Percentiles rank a stretch among this genome's conserved stretches.
Conservation (phyloP, 2,888 invertebrate species). For the Bhutanitis thaidina region DNA sequence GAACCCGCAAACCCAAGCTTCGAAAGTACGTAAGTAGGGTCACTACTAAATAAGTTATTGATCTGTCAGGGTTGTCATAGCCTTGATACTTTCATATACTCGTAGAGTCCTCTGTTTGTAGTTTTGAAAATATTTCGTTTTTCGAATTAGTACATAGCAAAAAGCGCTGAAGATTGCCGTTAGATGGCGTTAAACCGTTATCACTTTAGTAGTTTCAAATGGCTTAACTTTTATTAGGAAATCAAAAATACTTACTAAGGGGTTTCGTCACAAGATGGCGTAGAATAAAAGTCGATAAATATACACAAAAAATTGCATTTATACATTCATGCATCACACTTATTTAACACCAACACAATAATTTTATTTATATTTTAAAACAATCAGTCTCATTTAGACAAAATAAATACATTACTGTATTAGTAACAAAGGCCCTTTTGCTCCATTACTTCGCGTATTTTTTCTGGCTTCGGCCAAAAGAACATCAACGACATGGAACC, state of each 20-base stretch:
- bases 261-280: background rate
- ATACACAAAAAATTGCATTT: conserved; percentile 15
- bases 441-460: conserved; percentile 57
- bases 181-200: no score
- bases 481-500: conserved; percentile 58
- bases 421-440: conserved; percentile 58
- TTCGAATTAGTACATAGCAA: no score
- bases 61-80: no score
- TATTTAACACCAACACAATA: conserved; percentile 17
- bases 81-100: no score
- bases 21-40: no score
- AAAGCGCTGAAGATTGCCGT: no score
- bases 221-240: no score
- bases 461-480: conserved; percentile 65
- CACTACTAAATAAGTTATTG: no score
- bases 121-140: no score
- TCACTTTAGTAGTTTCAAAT: no score
- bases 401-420: conserved; percentile 19
- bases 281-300: background rate
- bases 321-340: conserved; percentile 15
- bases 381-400: conserved; percentile 24
- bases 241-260: background rate
- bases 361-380: conserved; percentile 21
- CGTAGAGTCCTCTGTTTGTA: no score
- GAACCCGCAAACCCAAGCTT: no score